Base-by-base conservation (phyloP, 2,113 vertebrate species). In the Eurypyga helias region DNA sequence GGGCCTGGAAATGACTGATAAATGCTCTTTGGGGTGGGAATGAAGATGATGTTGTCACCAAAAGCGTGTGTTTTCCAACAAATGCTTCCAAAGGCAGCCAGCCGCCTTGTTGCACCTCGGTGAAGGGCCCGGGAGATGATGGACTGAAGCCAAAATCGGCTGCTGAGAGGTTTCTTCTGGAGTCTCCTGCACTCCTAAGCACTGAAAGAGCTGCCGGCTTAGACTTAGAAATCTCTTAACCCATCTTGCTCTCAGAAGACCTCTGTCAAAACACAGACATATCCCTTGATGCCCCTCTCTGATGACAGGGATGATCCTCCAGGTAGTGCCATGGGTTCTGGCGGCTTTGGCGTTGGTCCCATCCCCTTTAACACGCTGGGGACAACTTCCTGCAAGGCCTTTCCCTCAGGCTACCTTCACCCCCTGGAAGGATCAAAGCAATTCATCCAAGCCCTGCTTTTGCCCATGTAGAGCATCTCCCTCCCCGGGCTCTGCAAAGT, bases 1-100 rank as follows among this genome's bases (percentile, higher is more conserved):
- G 23, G 7, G 28, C 33, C 25, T 1, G 0, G 25, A 17, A 36
- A 9, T 0, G 1, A 9, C 23, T 17, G 17, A 21, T 21, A 33
- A 45, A 51, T 1, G 9, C 31, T 19, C 24, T 0, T 62, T 24
- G 41, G 33, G 28, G 18, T 45, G 7, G 13, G 41, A 24, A 43
- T 18, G 11, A 36, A 45, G 38, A 17, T 34, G 21, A 2, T 58
- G 14, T 4, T 29, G 21, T 51, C 69, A 52, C 33, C 28, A 7
- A 33, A n/a, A 41, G 23, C 8, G 20, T n/a, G 20, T 45, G 26
- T 26, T 71, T 71, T 57, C 36, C 23, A 31, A 28, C 31, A 73
- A 45, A 36, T 29, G 28, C 31, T 36, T 54, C 51, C 43, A 41
- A 29, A 17, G 17, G 7, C 9, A 1, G 46, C 43, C 21, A 31